These are phyloP conservation scores for Neolamprologus sp. DNA, from an alignment of 2,113 vertebrate genomes.

Conservation along the genomic window DNA sequence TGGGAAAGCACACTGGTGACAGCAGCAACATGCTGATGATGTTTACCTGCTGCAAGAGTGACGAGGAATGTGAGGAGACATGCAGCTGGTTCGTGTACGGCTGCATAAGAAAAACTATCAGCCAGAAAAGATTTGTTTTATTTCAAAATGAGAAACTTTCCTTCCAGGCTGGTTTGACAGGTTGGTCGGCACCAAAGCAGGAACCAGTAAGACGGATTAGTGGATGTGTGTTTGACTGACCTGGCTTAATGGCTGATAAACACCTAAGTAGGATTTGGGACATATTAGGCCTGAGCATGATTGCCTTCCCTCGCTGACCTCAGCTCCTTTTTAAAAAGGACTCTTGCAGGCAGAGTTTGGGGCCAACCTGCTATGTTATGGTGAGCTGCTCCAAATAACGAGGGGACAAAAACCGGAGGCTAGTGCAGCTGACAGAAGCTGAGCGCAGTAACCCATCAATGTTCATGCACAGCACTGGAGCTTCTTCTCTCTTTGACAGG, in stretches of 20 bases:
- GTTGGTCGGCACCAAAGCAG: not conserved
- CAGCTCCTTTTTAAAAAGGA: not conserved
- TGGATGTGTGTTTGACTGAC: not conserved
- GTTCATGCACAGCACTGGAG: not conserved
- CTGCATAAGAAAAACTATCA: not conserved
- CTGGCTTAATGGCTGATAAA: not conserved
- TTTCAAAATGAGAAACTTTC: not conserved
- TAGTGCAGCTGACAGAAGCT: not conserved
- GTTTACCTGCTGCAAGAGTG: not conserved
- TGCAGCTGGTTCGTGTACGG: not conserved
- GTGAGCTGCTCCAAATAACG: not conserved
- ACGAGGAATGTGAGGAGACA: not conserved
- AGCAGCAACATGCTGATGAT: not conserved
- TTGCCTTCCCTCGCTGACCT: not conserved
- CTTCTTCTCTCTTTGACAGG: not conserved
- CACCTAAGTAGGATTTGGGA: not conserved
- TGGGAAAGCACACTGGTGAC: not conserved
- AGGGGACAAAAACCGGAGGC: not conserved
- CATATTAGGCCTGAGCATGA: not conserved
- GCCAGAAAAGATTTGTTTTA: not conserved
- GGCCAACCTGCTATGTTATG: not conserved
- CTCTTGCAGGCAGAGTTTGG: not conserved
- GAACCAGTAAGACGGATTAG: not conserved
- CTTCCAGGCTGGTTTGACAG: not conserved
- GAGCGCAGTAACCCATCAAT: rapidly evolving